These are phyloP conservation scores for Drosophila formosana DNA, from an alignment of 2,888 invertebrate genomes.

Conservation along the genomic window DNA sequence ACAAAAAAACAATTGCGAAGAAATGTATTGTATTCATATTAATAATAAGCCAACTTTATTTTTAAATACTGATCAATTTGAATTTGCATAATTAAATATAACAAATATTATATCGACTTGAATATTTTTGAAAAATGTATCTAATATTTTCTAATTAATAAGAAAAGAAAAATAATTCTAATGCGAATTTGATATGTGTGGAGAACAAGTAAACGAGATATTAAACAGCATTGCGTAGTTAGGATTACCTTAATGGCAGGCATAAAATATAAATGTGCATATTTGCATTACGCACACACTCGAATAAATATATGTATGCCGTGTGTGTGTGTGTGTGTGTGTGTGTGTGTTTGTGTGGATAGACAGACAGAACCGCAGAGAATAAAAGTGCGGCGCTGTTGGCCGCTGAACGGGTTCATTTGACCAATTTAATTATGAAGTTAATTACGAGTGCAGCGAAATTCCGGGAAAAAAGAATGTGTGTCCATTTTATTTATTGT, in stretches of 20 bases:
- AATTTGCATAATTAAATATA: no score
- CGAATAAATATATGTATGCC: neutral
- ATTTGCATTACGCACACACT: neutral
- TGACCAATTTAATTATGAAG: conserved; percentile 69
- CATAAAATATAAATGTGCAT: conserved; percentile 3
- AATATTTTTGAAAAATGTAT: no score
- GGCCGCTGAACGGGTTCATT: conserved; percentile 50
- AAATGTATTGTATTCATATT: no score
- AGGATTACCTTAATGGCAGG: conserved; percentile 1
- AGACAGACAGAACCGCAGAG: conserved; percentile 13
- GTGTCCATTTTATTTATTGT: conserved; percentile 59
- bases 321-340: neutral
- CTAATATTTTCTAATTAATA: no score
- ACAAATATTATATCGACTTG: no score
- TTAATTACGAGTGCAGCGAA: conserved; percentile 62
- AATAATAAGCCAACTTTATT: no score
- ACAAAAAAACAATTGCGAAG: no score
- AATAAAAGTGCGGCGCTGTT: conserved; percentile 26
- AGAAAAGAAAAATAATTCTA: no score
- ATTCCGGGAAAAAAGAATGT: conserved; percentile 51
- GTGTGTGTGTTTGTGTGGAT: neutral
- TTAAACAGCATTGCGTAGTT: conserved; percentile 1
- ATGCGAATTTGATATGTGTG: neutral
- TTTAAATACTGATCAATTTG: neutral
- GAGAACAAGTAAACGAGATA: neutral